Evolutionary conservation across 2,797 vertebrate genomes (phyloP), one percentile per base, ranked within the genome.

Genomic region (Psittacula echo): DNA sequence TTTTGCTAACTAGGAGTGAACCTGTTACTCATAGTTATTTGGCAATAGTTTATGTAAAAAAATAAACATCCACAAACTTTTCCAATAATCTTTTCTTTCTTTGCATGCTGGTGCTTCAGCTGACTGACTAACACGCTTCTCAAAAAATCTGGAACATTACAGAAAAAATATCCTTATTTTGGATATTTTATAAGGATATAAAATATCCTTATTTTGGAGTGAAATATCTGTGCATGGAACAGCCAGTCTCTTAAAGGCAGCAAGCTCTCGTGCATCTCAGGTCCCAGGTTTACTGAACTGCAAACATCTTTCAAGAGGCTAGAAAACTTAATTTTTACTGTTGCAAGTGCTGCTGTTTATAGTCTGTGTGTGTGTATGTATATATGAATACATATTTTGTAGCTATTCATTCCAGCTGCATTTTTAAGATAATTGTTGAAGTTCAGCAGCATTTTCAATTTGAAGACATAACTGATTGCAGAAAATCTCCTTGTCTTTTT

Each of bases 151-250:
- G 16, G 7, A 44, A 5, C 32, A 34, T 45, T 58, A 47, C 42
- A 65, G 20, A 37, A 75, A 74, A 89, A 56, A 26, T 32, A 26
- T 42, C 48, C 27, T 47, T 44, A 17, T 54, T 54, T 32, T 32
- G 7, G 53, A 54, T 54, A 54, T 54, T 54, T 54, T 54, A 54
- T 56, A n/a, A n/a, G 53, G 53, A n/a, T 22, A n/a, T 7, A 71
- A 87, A 56, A 32, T 34, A 26, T 39, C 41, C 37, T 47, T 44
- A 24, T 56, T n/a, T 56, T 50, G 20, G 18, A 61, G 9, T 44
- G 41, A 89, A 81, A 75, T 0, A 0, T 5, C 30, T 1, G 0
- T 11, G 39, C 41, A 7, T 56, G 42, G 15, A 91, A 72, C 26
- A 66, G 32, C 8, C 23, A 61, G 19, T 14, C 9, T 61, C 41